phyloP scores from a whole-genome alignment of 2,797 vertebrate species.

The Benthosema pterotum region DNA sequence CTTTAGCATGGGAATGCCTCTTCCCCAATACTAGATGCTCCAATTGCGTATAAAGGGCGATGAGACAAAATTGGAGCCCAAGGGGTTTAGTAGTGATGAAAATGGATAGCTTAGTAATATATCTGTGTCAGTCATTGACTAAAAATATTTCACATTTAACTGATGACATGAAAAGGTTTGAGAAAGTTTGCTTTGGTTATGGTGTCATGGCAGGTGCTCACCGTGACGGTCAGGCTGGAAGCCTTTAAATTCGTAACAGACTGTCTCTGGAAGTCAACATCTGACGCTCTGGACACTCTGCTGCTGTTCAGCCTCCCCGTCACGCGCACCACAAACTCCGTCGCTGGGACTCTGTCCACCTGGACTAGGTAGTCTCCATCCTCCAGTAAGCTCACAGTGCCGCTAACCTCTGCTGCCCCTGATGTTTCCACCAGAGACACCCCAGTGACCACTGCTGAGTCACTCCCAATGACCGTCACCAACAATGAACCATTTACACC shows the following conservation, averaged over 20 bases:
- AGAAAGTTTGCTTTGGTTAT: background rate
- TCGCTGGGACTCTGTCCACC: slow-evolving; percentile 41
- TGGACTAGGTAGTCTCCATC: slow-evolving; percentile 44
- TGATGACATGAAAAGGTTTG: no score
- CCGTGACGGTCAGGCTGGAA: slow-evolving; percentile 61
- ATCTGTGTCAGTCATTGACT: background rate
- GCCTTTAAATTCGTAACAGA: slow-evolving; percentile 53
- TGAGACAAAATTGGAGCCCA: no score
- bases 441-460: slow-evolving; percentile 45
- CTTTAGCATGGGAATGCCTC: no score
- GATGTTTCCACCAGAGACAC: slow-evolving; percentile 52
- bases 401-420: slow-evolving; percentile 29
- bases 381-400: slow-evolving; percentile 29
- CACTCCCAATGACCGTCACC: slow-evolving; percentile 58
- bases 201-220: slow-evolving; percentile 24
- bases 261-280: slow-evolving; percentile 61
- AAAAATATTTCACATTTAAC: no score
- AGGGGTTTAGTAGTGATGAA: no score
- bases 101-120: no score
- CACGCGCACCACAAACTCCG: slow-evolving; percentile 55
- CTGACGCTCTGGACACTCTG: background rate
- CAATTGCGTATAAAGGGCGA: no score
- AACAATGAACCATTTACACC: slow-evolving; percentile 57
- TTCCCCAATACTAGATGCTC: no score
- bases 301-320: slow-evolving; percentile 35